Base-by-base conservation (phyloP, 2,888 invertebrate species). In the Campoletis raptor region DNA sequence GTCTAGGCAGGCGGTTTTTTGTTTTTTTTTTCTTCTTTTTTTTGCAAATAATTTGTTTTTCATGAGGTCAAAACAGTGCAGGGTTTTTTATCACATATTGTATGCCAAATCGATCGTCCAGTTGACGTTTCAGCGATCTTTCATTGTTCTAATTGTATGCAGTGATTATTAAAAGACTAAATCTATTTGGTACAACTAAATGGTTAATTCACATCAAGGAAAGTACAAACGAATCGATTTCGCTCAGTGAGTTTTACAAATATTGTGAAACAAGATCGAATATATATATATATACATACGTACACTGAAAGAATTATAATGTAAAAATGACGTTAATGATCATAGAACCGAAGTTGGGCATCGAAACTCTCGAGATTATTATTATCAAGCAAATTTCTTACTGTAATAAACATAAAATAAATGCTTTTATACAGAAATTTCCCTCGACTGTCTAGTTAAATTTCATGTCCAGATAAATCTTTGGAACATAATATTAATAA, bases 1-100 rank as follows among this genome's bases (percentile, higher is more conserved):
- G 74, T 91, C 90, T 91, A 92, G 85, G 90, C 91, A 92, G 91
- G 90, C 91, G 30, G 1, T 30, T 30, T 30, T 30, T 30, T 30
- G 2, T 3, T 30, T 30, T 30, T 30, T 30, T 30, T 30, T 30
- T 3, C 30, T 30, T 90, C 88, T 80, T 70, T 61, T 52, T 64
- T 69, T 72, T 52, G 8, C 24, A 24, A 30, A 24, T 61, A 42
- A 24, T 48, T 37, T 1, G 7, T n/a, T 81, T 40, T 61, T 61
- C 5, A 2, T 89, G 86, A 81, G 77, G 48, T 81, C 67, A 78
- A 2, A 83, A 72, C 12, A 72, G 83, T 86, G 83, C 83, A 83
- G 72, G 67, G 61, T 73, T 77, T n/a, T 81, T 66, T 73, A 30
- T 61, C 69, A 40, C 42, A 81, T 74, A 67, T 52, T 69, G 45